These are phyloP conservation scores for Chiroxiphia lanceolata DNA, from an alignment of 2,797 vertebrate genomes.

Conservation along the genomic window DNA sequence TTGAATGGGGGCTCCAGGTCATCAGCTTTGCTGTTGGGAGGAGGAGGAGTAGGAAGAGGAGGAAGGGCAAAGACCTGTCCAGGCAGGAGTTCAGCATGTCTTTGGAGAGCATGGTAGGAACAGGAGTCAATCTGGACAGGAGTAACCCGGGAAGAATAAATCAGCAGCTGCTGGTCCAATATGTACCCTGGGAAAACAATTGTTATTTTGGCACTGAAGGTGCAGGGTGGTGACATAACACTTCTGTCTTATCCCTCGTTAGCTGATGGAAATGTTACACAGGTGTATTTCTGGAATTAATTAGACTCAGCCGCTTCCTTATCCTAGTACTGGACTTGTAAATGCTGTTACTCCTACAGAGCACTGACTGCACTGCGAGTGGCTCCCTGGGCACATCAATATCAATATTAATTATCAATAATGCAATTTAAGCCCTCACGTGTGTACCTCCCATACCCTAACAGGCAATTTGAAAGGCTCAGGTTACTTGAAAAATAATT, in stretches of 20 bases:
- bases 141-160: neutral
- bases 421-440: accelerated
- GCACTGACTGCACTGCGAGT: accelerated
- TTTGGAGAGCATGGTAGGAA: neutral
- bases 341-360: neutral
- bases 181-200: neutral
- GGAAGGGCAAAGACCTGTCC: neutral
- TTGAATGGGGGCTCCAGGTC: neutral
- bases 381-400: neutral
- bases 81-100: accelerated
- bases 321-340: neutral
- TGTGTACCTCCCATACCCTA: accelerated
- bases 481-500: neutral
- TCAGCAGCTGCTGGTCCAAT: neutral
- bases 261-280: neutral
- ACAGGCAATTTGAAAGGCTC: neutral
- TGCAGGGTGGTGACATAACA: neutral
- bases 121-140: neutral
- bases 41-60: neutral
- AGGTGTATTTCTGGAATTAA: neutral
- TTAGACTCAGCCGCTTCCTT: neutral
- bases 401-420: neutral
- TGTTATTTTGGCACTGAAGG: neutral
- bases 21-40: neutral
- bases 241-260: neutral